These are phyloP conservation scores for Drosophila sp. DNA, from an alignment of 1,140 invertebrate genomes.

Conservation along the genomic window DNA sequence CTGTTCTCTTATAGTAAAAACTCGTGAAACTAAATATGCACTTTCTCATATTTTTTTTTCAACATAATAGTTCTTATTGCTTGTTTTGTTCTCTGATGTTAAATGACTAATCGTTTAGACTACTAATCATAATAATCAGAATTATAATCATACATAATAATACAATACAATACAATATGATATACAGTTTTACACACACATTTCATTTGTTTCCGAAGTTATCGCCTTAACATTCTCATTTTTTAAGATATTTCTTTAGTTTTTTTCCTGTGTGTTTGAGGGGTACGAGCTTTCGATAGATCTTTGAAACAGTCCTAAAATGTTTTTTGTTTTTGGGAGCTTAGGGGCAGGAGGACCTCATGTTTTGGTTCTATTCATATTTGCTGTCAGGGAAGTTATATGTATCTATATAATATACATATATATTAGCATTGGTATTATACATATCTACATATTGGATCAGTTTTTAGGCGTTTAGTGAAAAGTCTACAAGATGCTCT, in stretches of 20 bases:
- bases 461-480: slow-evolving; percentile 15
- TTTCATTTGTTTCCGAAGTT: slow-evolving; percentile 22
- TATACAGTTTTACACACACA: slow-evolving; percentile 69
- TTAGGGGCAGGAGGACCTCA: slow-evolving; percentile 32
- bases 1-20: slow-evolving; percentile 43
- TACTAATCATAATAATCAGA: slow-evolving; percentile 57
- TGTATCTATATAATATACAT: slow-evolving; percentile 7
- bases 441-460: slow-evolving; percentile 28
- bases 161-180: slow-evolving; percentile 56
- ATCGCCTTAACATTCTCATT: slow-evolving; percentile 8
- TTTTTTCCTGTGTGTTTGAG: neutral
- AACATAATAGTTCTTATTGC: slow-evolving; percentile 54
- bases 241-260: neutral
- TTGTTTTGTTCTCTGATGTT: slow-evolving; percentile 7
- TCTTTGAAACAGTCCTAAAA: slow-evolving; percentile 50
- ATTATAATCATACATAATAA: slow-evolving; percentile 2
- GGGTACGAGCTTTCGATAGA: slow-evolving; percentile 33
- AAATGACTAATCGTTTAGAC: slow-evolving; percentile 71
- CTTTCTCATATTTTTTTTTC: slow-evolving; percentile 35
- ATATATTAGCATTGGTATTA: neutral
- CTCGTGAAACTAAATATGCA: slow-evolving; percentile 57
- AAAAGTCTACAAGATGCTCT: slow-evolving; percentile 52
- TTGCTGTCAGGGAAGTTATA: slow-evolving; percentile 17
- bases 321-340: slow-evolving; percentile 22
- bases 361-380: slow-evolving; percentile 22